Base-by-base conservation (phyloP, 2,113 vertebrate genomes). In the Cyphomyrus plagiostoma region DNA sequence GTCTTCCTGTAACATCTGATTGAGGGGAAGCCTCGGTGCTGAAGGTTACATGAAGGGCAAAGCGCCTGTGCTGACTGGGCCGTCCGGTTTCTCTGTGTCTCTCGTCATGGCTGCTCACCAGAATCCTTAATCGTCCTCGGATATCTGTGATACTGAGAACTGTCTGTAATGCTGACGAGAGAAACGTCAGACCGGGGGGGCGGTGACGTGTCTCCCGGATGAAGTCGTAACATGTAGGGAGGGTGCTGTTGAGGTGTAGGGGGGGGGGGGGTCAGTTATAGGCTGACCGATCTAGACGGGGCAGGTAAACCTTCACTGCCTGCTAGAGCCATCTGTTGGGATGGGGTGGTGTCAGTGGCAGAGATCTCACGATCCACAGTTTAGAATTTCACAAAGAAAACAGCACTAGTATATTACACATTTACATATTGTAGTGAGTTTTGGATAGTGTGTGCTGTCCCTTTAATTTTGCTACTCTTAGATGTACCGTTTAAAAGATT, bases 121-220 rank as follows among this genome's bases (percentile, higher is more conserved):
- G 52, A 83, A 45, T 26, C 4, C 4, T 45, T 46, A 58, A 85
- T 84, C 42, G 13, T 77, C 58, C 21, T 90, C 49, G 13, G 15
- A 17, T 48, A n/a, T 80, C 86, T 74, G 39, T 92, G 89, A 8
- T 4, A 84, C 74, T 88, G 88, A 35, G 87, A 89, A 56, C 66
- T 87, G 82, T 53, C 91, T 93, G 87, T 95, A 94, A 95, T 93
- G 91, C 91, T 92, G 93, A 94, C 93, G 92, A 35, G 49, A 17
- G 39, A 35, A 87, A 89, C 50, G 74, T n/a, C 11, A 5, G 3
- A 88, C 49, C 70, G 39, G 45, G 70, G 70, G 70, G 85, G 3
- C 3, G 5, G 85, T 23, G 90, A 80, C 90, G 89, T 26, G 42
- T 91, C 87, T 23, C 80, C 17, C 56, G 45, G 92, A 95, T 95